Evolutionary conservation across 2,888 invertebrate genomes (phyloP), one percentile per base, ranked within the genome.

Genomic region (Nymphalis c-album): DNA sequence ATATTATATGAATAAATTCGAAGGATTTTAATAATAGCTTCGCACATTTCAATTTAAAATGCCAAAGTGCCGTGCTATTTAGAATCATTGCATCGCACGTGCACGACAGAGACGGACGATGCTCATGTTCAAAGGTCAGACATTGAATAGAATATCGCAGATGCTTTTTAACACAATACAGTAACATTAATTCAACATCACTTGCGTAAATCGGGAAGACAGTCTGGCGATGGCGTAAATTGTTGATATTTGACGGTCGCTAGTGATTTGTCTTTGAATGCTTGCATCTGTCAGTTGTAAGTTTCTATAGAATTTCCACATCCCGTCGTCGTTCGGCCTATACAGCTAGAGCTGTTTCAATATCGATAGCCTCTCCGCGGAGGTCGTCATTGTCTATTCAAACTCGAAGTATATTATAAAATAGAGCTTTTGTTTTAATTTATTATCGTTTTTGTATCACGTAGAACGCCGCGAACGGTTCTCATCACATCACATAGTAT

Each of bases 101-200:
- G 87, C 82, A 80, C 73, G 63, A 63, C 64, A 70, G 70, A 74
- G 63, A 67, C 60, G 60, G 73, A 68, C 73, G 74, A 73, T 76
- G 74, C 76, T 73, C n/a, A 75, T 73, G 77, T 76, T 74, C 78
- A 88, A 87, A 90, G 90, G 87, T 90, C 87, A 86, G 73, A 76
- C 76, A 76, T 72, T 85, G 86, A 88, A 89, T 88, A 85, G 85
- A 83, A 73, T 78, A 75, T 73, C 77, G 84, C 90, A 91, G 88
- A 87, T 91, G 91, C 82, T 79, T 69, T 74, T 40, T 71, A 76
- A 72, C 78, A 86, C 85, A 87, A 88, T 85, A 77, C 75, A 71
- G 75, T 74, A 80, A 83, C 81, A 83, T 82, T 79, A 78, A 80
- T 73, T 76, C 72, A 69, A 66, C 68, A 58, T 74, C 61, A 63